Evolutionary conservation across 35 echinoderm and acorn worm genomes (phyloP).

Genomic region (Apostichopus californicus): DNA sequence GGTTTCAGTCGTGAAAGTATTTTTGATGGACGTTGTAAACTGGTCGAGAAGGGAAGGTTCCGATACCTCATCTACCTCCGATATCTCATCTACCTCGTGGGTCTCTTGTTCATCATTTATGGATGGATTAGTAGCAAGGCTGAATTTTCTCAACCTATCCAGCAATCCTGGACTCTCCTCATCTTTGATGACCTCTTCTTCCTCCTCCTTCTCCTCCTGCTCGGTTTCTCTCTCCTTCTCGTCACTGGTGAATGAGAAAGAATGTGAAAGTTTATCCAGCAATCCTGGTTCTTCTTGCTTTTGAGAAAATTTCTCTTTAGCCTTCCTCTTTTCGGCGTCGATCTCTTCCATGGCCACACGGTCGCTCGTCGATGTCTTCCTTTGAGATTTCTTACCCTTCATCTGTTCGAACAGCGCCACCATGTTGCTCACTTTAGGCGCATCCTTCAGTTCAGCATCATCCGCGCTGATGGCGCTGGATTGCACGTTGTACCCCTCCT

Average conservation of each 20-base stretch:
- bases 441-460: slow-evolving; percentile 31
- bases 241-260: not conserved
- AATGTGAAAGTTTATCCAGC: not conserved
- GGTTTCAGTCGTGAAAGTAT: slow-evolving; percentile 23
- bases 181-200: not conserved
- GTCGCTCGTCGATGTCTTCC: not conserved
- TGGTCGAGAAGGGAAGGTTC: slow-evolving; percentile 45
- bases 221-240: slow-evolving; percentile 1
- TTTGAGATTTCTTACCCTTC: not conserved
- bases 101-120: not conserved
- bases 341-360: slow-evolving; percentile 19
- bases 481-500: slow-evolving; percentile 33
- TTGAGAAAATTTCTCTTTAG: not conserved
- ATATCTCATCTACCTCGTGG: not conserved
- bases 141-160: not conserved
- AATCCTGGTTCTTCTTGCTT: slow-evolving; percentile 16
- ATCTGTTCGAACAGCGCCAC: slow-evolving; percentile 23
- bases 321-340: slow-evolving; percentile 21
- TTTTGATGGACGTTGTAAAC: slow-evolving; percentile 1
- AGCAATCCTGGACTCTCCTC: not conserved
- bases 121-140: too few relatives aligned
- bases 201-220: not conserved
- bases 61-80: slow-evolving; percentile 43
- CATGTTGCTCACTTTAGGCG: slow-evolving; percentile 51
- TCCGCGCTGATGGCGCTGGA: slow-evolving; percentile 8